Evolutionary conservation across 2,888 invertebrate species (phyloP).

Genomic region (Phengaris alcon): DNA sequence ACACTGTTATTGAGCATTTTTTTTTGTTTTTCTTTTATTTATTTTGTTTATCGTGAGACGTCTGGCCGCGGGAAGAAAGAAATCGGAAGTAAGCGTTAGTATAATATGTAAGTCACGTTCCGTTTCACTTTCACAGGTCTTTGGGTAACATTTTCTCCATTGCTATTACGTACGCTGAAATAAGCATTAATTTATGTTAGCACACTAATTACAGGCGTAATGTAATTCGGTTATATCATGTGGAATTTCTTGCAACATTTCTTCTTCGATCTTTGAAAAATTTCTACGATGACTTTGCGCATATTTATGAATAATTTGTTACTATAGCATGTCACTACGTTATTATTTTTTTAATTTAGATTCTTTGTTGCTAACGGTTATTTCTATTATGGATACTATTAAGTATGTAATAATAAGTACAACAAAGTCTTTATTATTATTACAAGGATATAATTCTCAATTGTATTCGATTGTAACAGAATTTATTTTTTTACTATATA

Average conservation of each 20-base stretch:
- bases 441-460: too few relatives aligned
- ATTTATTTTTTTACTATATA: too few relatives aligned
- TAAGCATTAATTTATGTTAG: constrained; percentile 37
- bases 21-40: constrained; percentile 40
- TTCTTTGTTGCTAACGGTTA: background rate
- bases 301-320: background rate
- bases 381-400: background rate
- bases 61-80: constrained; percentile 56
- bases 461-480: too few relatives aligned
- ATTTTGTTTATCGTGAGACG: constrained; percentile 50
- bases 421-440: too few relatives aligned
- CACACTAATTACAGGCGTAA: constrained; percentile 42
- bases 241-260: constrained; percentile 10
- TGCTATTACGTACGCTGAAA: constrained; percentile 37
- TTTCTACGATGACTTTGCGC: background rate
- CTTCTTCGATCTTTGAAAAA: background rate
- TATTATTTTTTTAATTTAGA: background rate
- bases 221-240: constrained; percentile 27
- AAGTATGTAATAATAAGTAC: too few relatives aligned
- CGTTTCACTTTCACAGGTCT: constrained; percentile 66
- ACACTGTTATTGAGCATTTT: constrained; percentile 31
- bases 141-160: constrained; percentile 45
- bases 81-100: constrained; percentile 65
- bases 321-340: too few relatives aligned
- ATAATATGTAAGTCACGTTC: constrained; percentile 47